Conservation (phyloP, 2,888 invertebrate genomes). For the Molorchus minor region DNA sequence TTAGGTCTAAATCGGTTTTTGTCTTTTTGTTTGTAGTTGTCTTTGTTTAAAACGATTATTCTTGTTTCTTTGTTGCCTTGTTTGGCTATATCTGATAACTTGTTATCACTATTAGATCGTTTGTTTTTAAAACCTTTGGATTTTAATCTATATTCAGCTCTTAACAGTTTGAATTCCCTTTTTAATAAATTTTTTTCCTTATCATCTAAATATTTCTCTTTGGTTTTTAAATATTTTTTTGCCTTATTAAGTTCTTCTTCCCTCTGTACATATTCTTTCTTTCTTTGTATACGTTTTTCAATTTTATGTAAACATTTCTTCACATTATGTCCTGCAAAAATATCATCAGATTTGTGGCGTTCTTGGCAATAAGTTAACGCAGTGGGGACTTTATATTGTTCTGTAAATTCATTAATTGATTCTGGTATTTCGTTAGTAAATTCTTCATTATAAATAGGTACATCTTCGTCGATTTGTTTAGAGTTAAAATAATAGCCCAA, state of each 20-base stretch:
- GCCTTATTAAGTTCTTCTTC: constrained; percentile 13
- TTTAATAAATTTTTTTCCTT: constrained; percentile 29
- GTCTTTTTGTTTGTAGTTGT: not conserved
- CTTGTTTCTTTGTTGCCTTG: not conserved
- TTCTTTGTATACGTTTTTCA: constrained; percentile 13
- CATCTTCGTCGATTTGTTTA: constrained; percentile 18
- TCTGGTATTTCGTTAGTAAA: constrained; percentile 7
- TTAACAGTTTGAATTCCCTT: constrained; percentile 23
- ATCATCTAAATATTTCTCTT: constrained; percentile 23
- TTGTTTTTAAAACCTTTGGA: not conserved
- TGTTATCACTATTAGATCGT: not conserved
- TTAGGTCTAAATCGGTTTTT: no score
- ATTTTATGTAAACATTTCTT: constrained; percentile 24
- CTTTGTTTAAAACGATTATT: not conserved
- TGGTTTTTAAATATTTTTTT: constrained; percentile 25
- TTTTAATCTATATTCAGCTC: no score
- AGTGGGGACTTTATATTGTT: constrained; percentile 24
- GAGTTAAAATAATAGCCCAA: constrained; percentile 20
- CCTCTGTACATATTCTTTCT: constrained; percentile 1
- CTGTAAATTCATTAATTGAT: constrained; percentile 4
- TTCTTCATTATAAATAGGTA: constrained; percentile 16
- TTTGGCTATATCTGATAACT: not conserved
- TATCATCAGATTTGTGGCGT: constrained; percentile 24
- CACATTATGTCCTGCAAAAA: constrained; percentile 18
- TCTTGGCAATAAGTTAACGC: constrained; percentile 25